phyloP scores from a whole-genome alignment of 2,113 vertebrate species.

The Damaliscus lunatus region DNA sequence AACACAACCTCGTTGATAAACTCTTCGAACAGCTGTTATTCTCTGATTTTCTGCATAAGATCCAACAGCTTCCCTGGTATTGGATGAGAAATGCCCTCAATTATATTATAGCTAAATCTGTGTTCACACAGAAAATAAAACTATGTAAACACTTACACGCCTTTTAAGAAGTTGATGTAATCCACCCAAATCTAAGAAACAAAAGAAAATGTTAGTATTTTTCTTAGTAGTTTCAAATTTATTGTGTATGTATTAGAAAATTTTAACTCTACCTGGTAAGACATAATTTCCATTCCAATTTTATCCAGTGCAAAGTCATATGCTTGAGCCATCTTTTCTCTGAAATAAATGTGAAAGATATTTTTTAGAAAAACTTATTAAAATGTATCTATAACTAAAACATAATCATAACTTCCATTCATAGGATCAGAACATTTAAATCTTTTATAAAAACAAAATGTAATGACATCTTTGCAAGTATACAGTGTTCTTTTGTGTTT shows the following conservation, averaged over 20 bases:
- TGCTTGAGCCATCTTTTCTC: conserved; percentile 99
- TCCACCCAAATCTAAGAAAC: conserved; percentile 97
- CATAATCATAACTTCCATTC: neutral
- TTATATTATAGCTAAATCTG: conserved; percentile 62
- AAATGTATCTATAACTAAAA: neutral
- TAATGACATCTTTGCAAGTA: conserved; percentile 14
- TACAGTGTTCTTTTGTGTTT: neutral
- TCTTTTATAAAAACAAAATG: neutral
- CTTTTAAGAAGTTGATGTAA: conserved; percentile 99
- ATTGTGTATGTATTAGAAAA: conserved; percentile 18
- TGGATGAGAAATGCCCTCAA: conserved; percentile 67
- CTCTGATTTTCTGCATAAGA: conserved; percentile 99
- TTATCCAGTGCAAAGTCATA: conserved; percentile 99
- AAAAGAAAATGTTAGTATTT: conserved; percentile 72
- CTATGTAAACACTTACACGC: conserved; percentile 91
- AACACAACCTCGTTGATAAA: conserved; percentile 98
- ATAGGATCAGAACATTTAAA: conserved; percentile 7
- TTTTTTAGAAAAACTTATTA: neutral
- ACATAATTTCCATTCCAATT: conserved; percentile 99
- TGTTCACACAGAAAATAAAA: conserved; percentile 34
- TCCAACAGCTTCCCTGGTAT: conserved; percentile 94
- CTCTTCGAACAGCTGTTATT: conserved; percentile 97
- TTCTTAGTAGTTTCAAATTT: conserved; percentile 49
- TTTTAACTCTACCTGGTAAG: conserved; percentile 91
- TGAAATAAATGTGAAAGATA: conserved; percentile 75